These are phyloP conservation scores for Thunnus albacares DNA, from an alignment of 2,797 vertebrate genomes.

Conservation along the genomic window DNA sequence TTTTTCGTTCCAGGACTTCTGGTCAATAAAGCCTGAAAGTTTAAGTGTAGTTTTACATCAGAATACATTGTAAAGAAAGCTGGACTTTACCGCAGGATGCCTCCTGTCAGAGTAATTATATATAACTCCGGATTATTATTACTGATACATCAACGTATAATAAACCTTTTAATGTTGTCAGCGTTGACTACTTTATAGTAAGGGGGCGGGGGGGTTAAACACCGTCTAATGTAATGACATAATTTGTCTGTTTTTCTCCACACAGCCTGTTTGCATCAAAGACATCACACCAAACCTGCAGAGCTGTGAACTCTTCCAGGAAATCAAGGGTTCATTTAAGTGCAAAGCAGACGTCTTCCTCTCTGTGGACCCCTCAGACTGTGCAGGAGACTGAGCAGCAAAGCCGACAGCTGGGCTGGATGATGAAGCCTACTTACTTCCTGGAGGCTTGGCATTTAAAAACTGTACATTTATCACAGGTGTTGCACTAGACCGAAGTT, in stretches of 20 bases:
- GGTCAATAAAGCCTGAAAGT: too few relatives aligned
- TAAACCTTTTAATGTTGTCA: too few relatives aligned
- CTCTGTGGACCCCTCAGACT: conserved; percentile 77
- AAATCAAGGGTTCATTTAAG: conserved; percentile 68
- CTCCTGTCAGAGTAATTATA: too few relatives aligned
- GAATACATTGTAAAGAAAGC: background rate
- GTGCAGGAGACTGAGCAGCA: conserved; percentile 67
- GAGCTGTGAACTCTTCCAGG: conserved; percentile 84
- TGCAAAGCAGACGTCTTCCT: conserved; percentile 85
- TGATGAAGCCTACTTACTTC: conserved; percentile 8
- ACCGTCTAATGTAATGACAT: background rate
- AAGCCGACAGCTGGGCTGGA: conserved; percentile 8
- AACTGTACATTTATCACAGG: conserved; percentile 6
- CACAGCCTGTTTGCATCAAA: conserved; percentile 84
- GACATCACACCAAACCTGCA: conserved; percentile 82
- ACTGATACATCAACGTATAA: too few relatives aligned
- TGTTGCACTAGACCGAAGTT: conserved; percentile 24
- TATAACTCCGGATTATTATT: too few relatives aligned
- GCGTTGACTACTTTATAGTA: too few relatives aligned
- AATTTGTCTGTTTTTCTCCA: conserved; percentile 30
- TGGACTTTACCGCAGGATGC: background rate
- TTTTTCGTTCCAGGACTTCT: too few relatives aligned
- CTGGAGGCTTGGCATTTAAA: conserved; percentile 8
- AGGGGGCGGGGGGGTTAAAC: too few relatives aligned
- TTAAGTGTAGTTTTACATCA: too few relatives aligned